phyloP scores from a whole-genome alignment of 1,140 invertebrate genomes.

The Patella vulgata region DNA sequence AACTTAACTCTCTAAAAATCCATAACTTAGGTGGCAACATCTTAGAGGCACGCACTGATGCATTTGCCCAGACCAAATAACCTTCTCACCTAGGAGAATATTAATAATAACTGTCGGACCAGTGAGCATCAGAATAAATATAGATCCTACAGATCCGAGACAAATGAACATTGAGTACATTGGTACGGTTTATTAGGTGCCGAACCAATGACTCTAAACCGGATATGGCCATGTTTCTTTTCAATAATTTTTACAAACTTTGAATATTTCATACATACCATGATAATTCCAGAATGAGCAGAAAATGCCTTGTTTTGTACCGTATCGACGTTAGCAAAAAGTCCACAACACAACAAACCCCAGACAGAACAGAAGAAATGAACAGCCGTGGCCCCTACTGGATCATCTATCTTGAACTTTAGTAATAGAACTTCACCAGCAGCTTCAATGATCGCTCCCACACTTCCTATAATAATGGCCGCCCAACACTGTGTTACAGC shows the following conservation, averaged over 20 bases:
- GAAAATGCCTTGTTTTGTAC: constrained; percentile 69
- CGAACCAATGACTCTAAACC: too few species aligned
- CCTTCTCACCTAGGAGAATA: too few species aligned
- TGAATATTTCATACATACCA: too few species aligned
- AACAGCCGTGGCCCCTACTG: constrained; percentile 88
- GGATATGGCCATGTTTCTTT: too few species aligned
- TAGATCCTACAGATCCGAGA: neutral
- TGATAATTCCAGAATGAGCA: too few species aligned
- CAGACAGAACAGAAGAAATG: constrained; percentile 73
- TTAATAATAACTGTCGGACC: too few species aligned
- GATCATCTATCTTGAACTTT: constrained; percentile 84
- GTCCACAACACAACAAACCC: constrained; percentile 83
- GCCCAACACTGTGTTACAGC: constrained; percentile 88
- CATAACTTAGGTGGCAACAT: neutral
- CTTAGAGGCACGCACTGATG: neutral
- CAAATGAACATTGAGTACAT: too few species aligned
- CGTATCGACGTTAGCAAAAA: constrained; percentile 87
- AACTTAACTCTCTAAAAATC: neutral
- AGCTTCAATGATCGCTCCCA: constrained; percentile 81
- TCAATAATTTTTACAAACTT: too few species aligned
- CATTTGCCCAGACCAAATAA: too few species aligned
- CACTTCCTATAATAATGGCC: constrained; percentile 80
- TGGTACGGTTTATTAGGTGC: too few species aligned
- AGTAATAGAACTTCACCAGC: constrained; percentile 79
- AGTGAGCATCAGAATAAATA: neutral